Evolutionary conservation across 2,797 vertebrate genomes (phyloP).

Genomic region (Craterocephalus amniculus): DNA sequence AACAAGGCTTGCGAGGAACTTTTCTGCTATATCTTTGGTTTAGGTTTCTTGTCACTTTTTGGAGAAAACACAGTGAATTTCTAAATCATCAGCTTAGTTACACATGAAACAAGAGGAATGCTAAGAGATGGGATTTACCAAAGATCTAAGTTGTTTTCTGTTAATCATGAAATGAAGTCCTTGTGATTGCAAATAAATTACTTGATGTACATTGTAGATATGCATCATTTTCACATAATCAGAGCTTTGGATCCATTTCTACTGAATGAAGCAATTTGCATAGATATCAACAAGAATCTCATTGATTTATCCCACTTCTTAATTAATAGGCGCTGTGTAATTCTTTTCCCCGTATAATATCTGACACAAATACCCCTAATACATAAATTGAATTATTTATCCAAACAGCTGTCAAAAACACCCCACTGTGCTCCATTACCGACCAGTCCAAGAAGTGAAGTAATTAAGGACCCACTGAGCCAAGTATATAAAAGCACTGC

Average conservation of each 20-base stretch:
- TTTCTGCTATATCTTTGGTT: slow-evolving; percentile 5
- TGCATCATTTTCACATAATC: not conserved
- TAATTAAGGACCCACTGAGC: not conserved
- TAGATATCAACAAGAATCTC: not conserved
- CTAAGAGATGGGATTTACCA: not conserved
- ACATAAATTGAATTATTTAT: slow-evolving; percentile 8
- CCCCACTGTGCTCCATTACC: slow-evolving; percentile 1
- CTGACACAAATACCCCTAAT: not conserved
- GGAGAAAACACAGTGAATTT: not conserved
- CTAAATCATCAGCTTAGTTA: not conserved
- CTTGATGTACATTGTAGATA: not conserved
- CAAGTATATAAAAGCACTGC: slow-evolving; percentile 2
- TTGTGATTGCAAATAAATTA: not conserved
- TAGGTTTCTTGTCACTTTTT: slow-evolving; percentile 1
- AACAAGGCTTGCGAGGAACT: slow-evolving; percentile 19
- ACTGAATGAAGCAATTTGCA: not conserved
- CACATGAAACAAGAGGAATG: not conserved
- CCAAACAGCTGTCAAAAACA: slow-evolving; percentile 1
- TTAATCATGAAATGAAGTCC: not conserved
- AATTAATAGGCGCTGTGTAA: not conserved
- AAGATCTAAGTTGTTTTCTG: not conserved
- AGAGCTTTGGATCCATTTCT: not conserved
- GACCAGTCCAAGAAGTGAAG: not conserved
- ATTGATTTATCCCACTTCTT: not conserved
- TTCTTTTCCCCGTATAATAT: not conserved